These are phyloP conservation scores for Colaptes auratus DNA, from an alignment of 2,113 vertebrate genomes.

Conservation along the genomic window DNA sequence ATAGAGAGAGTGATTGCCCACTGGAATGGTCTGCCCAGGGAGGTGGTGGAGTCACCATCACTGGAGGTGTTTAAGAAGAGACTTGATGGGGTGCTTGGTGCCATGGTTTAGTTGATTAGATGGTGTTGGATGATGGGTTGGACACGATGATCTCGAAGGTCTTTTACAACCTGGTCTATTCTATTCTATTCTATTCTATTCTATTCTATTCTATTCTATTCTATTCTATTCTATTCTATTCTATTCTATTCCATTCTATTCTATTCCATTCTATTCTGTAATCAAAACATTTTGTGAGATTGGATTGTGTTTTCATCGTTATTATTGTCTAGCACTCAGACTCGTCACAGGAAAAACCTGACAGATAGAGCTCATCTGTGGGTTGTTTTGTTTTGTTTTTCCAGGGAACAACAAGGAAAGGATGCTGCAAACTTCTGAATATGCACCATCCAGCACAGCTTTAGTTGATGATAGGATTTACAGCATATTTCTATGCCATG, in stretches of 20 bases:
- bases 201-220: not conserved
- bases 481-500: not conserved
- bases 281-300: not conserved
- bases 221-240: too few relatives aligned
- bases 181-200: not conserved
- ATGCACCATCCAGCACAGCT: too few relatives aligned
- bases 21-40: too few relatives aligned
- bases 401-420: not conserved
- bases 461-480: not conserved
- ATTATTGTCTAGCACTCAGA: not conserved
- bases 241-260: too few relatives aligned
- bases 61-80: too few relatives aligned
- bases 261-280: not conserved
- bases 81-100: too few relatives aligned
- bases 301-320: not conserved
- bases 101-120: too few relatives aligned
- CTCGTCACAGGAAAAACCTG: not conserved
- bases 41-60: too few relatives aligned
- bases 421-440: not conserved
- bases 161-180: too few relatives aligned
- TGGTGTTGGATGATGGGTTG: too few relatives aligned
- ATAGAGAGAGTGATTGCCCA: too few relatives aligned
- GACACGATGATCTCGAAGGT: too few relatives aligned
- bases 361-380: not conserved
- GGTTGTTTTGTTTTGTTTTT: not conserved